Percentiles rank a stretch among this genome's conserved stretches.
These are phyloP conservation scores for Cacatua alba DNA, from an alignment of 2,113 vertebrate genomes.

Conservation along the genomic window DNA sequence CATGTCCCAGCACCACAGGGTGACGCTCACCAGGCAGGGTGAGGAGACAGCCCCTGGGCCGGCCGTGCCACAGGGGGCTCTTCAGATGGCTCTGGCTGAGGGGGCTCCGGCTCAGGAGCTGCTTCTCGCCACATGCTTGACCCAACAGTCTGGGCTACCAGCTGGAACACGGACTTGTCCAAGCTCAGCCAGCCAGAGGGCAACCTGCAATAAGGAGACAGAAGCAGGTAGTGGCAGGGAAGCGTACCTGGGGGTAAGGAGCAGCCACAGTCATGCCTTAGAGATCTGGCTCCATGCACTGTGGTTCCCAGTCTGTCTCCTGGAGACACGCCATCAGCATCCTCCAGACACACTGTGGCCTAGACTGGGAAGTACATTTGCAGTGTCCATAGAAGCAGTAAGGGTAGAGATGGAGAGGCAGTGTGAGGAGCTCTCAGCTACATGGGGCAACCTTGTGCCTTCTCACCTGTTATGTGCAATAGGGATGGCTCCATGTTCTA, in stretches of 20 bases:
- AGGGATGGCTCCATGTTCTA: not conserved
- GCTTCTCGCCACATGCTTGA: conserved; percentile 79
- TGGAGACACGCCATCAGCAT: not conserved
- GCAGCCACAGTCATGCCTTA: rapidly evolving
- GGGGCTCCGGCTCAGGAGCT: conserved; percentile 6
- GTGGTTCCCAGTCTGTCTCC: not conserved
- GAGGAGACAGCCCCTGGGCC: not conserved
- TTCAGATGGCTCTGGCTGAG: not conserved
- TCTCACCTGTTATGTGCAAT: not conserved
- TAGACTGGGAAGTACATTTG: not conserved
- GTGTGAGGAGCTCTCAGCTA: not conserved
- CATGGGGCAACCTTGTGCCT: not conserved
- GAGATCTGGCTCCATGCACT: not conserved
- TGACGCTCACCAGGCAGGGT: conserved; percentile 63
- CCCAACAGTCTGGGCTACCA: conserved; percentile 86
- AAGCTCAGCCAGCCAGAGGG: conserved; percentile 93
- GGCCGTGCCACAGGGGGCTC: not conserved
- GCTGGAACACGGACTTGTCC: conserved; percentile 87
- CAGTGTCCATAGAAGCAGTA: not conserved
- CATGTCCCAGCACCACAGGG: not conserved
- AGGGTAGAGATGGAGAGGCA: not conserved
- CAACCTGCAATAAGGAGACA: conserved; percentile 71
- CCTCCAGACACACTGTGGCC: not conserved
- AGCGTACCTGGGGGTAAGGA: rapidly evolving
- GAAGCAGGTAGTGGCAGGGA: not conserved